These are phyloP conservation scores for Acromyrmex heyeri DNA, from an alignment of 1,140 invertebrate species.

Conservation along the genomic window DNA sequence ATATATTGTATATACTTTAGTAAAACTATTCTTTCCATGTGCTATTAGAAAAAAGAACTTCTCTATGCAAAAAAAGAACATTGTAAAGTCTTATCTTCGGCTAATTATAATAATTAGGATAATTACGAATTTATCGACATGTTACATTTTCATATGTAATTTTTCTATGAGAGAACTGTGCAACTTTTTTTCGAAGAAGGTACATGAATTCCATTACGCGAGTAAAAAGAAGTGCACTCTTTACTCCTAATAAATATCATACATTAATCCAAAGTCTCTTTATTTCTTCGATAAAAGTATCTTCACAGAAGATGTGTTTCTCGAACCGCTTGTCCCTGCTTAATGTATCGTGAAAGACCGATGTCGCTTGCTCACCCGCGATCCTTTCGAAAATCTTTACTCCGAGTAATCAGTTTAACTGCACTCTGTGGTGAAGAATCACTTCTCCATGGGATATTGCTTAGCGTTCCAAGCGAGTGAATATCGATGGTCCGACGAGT, in stretches of 20 bases:
- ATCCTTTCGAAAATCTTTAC: conserved; percentile 34
- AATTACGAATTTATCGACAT: not conserved
- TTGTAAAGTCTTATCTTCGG: not conserved
- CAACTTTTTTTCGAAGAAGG: not conserved
- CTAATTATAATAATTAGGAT: not conserved
- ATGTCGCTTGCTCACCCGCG: conserved; percentile 31
- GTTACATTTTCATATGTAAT: not conserved
- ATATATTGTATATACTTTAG: too few relatives aligned
- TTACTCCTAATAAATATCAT: conserved; percentile 6
- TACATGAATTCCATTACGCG: not conserved
- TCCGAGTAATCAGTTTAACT: conserved; percentile 12
- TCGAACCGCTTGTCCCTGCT: conserved; percentile 8
- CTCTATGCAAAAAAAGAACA: not conserved
- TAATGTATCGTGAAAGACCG: conserved; percentile 49
- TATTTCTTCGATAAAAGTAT: not conserved
- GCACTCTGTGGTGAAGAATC: conserved; percentile 35
- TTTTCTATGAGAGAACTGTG: not conserved
- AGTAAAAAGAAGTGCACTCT: not conserved
- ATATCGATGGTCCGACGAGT: conserved; percentile 45
- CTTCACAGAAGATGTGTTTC: not conserved
- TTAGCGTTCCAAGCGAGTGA: conserved; percentile 59
- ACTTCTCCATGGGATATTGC: conserved; percentile 37
- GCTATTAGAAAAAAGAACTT: too few relatives aligned
- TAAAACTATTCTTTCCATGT: too few relatives aligned
- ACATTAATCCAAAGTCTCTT: conserved; percentile 12